Base-by-base conservation (phyloP, 2,113 vertebrate species). In the Clupea harengus region DNA sequence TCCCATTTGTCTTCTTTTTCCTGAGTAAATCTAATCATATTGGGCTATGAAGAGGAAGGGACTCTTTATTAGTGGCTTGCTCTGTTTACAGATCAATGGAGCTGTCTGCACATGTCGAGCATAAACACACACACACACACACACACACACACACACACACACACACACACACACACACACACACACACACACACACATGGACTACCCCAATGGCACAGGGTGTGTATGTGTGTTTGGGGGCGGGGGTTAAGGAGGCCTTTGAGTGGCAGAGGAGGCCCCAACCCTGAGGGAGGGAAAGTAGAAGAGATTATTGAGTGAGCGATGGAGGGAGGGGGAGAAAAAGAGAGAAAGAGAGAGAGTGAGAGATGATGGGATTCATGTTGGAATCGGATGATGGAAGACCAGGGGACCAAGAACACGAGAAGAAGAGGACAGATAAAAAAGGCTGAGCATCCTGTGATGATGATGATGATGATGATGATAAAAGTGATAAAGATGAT, bases 21-120 rank as follows among this genome's bases (percentile, higher is more conserved):
- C 86, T 81, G 80, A 83, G 81, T 57, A 85, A 89, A 90, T 90
- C 87, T 87, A 88, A 89, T 91, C 85, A 87, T 18, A 44, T 81
- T n/a, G 15, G 84, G 32, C 90, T 87, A 85, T 85, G 83, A 87
- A 85, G 83, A 90, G 47, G 72, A 64, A 82, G 78, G 83, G 25
- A 54, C 83, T 87, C 87, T 90, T 90, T 89, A 88, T 91, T 89
- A 89, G 85, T 2, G 86, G 85, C 88, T 82, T 86, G 81, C 82
- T 87, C 85, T 84, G 80, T 86, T 88, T 84, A 46, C 88, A 90
- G 85, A 90, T 91, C 89, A 88, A 87, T 87, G 81, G 45, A 22
- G 67, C 81, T 89, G 88, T 91, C 87, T 84, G 49, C 84, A 90
- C 85, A 64, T 82, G 25, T 39, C n/a, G 25, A 28, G 32, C 20